These are phyloP conservation scores for Drosophila albomicans DNA, from an alignment of 1,140 invertebrate genomes.

Conservation along the genomic window DNA sequence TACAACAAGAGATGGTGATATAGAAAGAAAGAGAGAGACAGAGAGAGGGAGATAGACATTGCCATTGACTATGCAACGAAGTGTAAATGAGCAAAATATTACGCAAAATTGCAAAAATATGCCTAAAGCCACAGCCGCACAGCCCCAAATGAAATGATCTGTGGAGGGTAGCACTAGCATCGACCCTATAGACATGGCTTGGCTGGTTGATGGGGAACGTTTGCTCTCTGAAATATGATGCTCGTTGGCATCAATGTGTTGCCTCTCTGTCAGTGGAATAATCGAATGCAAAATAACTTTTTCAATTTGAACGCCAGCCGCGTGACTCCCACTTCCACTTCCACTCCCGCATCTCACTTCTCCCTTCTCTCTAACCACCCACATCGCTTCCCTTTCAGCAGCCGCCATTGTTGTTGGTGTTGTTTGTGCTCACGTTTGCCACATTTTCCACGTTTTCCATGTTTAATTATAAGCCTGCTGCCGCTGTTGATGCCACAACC, in stretches of 20 bases:
- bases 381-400: background rate
- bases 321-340: conserved; percentile 5
- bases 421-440: conserved; percentile 58
- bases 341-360: background rate
- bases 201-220: no score
- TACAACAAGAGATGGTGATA: conserved; percentile 21
- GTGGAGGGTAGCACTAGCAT: conserved; percentile 5
- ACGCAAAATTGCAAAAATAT: conserved; percentile 72
- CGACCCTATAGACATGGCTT: background rate
- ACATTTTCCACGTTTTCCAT: conserved; percentile 77
- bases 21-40: background rate
- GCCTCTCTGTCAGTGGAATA: conserved; percentile 44
- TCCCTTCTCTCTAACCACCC: background rate
- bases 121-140: conserved; percentile 34
- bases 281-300: conserved; percentile 79
- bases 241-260: conserved; percentile 34
- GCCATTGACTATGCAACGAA: conserved; percentile 62
- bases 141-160: conserved; percentile 59
- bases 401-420: conserved; percentile 24
- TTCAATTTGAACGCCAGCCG: conserved; percentile 64
- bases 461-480: conserved; percentile 80
- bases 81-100: conserved; percentile 82
- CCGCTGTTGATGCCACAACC: conserved; percentile 28
- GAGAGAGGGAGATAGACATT: background rate
- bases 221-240: conserved; percentile 43